Evolutionary conservation across 2,888 invertebrate species (phyloP).

Genomic region (Leucoptera coffeella): DNA sequence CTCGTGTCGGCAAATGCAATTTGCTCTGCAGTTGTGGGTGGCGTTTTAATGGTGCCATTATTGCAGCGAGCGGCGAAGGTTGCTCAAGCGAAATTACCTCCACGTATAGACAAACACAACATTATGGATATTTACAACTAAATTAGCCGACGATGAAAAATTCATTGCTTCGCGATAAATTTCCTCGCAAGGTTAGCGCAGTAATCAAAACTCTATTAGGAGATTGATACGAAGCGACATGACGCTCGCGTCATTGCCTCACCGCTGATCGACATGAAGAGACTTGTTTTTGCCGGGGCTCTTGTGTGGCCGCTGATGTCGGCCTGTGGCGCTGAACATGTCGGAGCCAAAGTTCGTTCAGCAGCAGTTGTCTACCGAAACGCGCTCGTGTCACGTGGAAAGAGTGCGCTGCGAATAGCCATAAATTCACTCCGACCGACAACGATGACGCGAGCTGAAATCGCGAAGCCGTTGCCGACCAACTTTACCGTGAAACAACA

Average conservation of each 20-base stretch:
- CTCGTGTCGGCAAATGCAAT: conserved; percentile 40
- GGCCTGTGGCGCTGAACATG: too few species aligned
- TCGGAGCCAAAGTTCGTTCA: conserved; percentile 5
- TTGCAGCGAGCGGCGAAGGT: conserved; percentile 27
- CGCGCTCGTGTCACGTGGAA: conserved; percentile 28
- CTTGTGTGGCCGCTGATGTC: conserved; percentile 1
- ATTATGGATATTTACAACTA: conserved; percentile 16
- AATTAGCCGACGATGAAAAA: conserved; percentile 13
- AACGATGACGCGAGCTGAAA: conserved; percentile 34
- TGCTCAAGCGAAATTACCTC: conserved; percentile 36
- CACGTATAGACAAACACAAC: conserved; percentile 19
- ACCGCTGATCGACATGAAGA: too few species aligned
- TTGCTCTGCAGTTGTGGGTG: conserved; percentile 44
- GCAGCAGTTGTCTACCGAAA: conserved; percentile 13
- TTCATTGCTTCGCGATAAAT: conserved; percentile 1
- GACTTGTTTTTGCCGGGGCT: neutral
- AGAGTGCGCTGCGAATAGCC: conserved; percentile 33
- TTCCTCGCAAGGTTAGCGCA: neutral
- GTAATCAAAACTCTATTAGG: too few species aligned
- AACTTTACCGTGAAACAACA: conserved; percentile 31
- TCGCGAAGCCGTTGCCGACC: conserved; percentile 17
- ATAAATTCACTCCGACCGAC: conserved; percentile 35
- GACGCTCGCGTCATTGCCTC: too few species aligned
- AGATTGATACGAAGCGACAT: too few species aligned
- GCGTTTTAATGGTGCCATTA: conserved; percentile 44